Base-by-base conservation (phyloP, 2,888 invertebrate species). In the Agonopterix arenella region DNA sequence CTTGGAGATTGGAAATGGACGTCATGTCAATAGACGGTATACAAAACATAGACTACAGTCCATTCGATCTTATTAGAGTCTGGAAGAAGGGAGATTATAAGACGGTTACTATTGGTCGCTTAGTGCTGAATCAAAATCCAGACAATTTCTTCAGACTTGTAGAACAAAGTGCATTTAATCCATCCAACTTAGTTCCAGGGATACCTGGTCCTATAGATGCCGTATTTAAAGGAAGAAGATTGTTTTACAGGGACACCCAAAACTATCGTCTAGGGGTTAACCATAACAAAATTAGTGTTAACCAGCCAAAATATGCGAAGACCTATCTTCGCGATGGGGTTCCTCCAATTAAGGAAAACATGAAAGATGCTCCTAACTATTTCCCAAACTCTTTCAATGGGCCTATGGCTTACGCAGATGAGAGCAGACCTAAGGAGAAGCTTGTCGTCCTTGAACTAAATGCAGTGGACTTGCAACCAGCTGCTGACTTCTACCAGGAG, bases 301-400 rank as follows among this genome's bases (percentile, higher is more conserved):
- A 84, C 51, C 49, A 55, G 16, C 84, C 84, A 5, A 2, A 36
- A 8, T 45, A 50, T 40, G 11, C 11, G 7, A 45, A 48, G 36
- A 36, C 44, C 2, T 59, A 57, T 18, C 52, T 50, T 10, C 49
- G 59, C 8, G 59, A 59, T 47, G 56, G 97, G 0, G 86, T 91
- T 4, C 92, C 93, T 90, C 88, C 91, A 43, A 84, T 91, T 36
- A 79, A 86, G 16, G 91, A 93, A 61, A 96, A 96, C 72, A 95
- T 95, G 79, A 92, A 91, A 9, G 94, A 93, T 10, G 94, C 94
- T 1, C 66, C 66, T 2, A 61, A 53, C 28, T 64, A 60, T 46
- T 58, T 47, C 13, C 61, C 60, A 0, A 66, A 64, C 44, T 55
- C 61, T 0, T 63, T 56, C 18, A 59, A 55, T 44, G 64, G 64